Evolutionary conservation across 1,140 invertebrate genomes (phyloP).

Genomic region (Megalopta genalis): DNA sequence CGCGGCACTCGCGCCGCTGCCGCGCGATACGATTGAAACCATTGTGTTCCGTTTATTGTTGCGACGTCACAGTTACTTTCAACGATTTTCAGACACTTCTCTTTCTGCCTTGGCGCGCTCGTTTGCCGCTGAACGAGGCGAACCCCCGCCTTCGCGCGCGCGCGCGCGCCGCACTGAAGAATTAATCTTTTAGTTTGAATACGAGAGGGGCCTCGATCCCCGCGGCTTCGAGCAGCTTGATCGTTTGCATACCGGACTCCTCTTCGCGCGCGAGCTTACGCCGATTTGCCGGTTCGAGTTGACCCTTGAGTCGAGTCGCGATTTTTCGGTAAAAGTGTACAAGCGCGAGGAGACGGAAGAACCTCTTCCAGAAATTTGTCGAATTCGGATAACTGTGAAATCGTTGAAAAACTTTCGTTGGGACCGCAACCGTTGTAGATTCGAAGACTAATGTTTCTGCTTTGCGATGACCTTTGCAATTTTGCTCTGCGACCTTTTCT

Average conservation of each 20-base stretch:
- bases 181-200: background rate
- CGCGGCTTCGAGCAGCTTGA: background rate
- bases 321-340: no score
- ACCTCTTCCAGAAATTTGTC: no score
- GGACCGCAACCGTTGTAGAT: no score
- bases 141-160: background rate
- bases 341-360: no score
- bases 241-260: background rate
- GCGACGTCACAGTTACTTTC: background rate
- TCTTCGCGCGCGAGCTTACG: no score
- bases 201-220: background rate
- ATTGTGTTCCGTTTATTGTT: background rate
- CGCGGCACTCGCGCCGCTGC: background rate
- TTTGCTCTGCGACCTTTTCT: no score
- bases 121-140: background rate
- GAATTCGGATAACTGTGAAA: no score
- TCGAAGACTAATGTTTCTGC: no score
- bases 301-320: no score
- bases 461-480: no score
- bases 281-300: no score
- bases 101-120: background rate
- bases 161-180: background rate
- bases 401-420: no score
- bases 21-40: slow-evolving; percentile 8
- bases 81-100: background rate